Evolutionary conservation across 2,113 vertebrate genomes (phyloP).

Genomic region (Himantopus leucocephalus): DNA sequence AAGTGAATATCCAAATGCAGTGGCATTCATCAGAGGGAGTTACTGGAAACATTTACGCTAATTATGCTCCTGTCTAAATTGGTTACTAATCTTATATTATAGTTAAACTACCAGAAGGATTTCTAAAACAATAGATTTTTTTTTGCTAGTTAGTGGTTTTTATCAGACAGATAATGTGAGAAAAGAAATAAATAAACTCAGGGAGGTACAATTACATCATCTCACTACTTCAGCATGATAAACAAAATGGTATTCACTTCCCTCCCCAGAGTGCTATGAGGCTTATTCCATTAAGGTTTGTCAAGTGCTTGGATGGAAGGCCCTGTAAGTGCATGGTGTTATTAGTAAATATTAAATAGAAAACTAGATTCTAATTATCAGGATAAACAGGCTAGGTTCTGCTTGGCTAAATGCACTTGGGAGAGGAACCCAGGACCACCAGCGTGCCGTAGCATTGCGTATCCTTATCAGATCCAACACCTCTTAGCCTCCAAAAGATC

Average conservation of each 20-base stretch:
- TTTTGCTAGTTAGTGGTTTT: constrained; percentile 36
- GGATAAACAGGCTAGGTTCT: constrained; percentile 59
- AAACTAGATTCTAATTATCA: constrained; percentile 54
- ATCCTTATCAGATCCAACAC: neutral
- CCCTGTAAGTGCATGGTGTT: constrained; percentile 43
- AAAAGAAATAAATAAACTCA: constrained; percentile 47
- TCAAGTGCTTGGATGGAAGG: constrained; percentile 60
- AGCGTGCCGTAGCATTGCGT: accelerated
- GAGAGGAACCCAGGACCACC: neutral
- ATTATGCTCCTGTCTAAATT: constrained; percentile 48
- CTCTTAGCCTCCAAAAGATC: neutral
- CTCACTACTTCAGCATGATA: constrained; percentile 51
- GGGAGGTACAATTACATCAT: constrained; percentile 36
- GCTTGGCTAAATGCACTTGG: constrained; percentile 29
- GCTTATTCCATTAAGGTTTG: constrained; percentile 67
- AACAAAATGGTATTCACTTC: constrained; percentile 57
- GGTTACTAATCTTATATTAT: constrained; percentile 27
- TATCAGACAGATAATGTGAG: constrained; percentile 42
- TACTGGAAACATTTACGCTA: constrained; percentile 12
- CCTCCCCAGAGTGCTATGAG: constrained; percentile 57
- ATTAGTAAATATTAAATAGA: constrained; percentile 62
- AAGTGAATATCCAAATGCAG: neutral
- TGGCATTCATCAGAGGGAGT: constrained; percentile 14
- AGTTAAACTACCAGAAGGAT: constrained; percentile 33
- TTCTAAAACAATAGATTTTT: constrained; percentile 24